A percentile compares a stretch with the other conserved stretches of the same genome.
phyloP scores from a whole-genome alignment of 2,797 vertebrate species.

The Molossus molossus region DNA sequence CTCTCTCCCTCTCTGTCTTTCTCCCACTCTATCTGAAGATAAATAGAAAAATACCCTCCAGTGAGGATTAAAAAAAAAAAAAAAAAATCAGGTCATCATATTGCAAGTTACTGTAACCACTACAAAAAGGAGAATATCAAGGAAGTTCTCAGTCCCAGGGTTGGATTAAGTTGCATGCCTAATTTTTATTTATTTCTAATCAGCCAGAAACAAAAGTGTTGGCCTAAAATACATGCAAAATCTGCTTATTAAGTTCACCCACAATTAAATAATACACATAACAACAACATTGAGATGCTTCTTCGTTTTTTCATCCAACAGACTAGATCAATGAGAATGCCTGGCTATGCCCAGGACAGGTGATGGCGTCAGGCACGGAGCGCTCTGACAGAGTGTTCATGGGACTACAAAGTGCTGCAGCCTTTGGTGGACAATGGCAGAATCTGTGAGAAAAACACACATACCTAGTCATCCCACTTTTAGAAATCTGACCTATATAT shows the following conservation, averaged over 20 bases:
- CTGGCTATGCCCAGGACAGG: neutral
- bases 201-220: constrained; percentile 45
- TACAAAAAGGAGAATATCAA: neutral
- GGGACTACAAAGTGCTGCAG: neutral
- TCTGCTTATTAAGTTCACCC: neutral
- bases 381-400: no score
- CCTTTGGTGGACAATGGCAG: neutral
- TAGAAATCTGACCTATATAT: constrained; percentile 6
- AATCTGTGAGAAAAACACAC: neutral
- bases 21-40: no score
- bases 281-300: neutral
- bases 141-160: neutral
- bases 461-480: neutral
- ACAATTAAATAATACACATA: constrained; percentile 42
- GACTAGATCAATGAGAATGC: neutral
- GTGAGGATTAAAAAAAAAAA: no score
- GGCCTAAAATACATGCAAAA: neutral
- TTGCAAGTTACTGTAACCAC: neutral
- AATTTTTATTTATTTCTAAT: neutral
- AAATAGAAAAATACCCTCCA: no score
- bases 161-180: neutral
- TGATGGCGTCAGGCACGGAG: accelerated
- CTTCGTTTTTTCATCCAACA: neutral
- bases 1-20: no score
- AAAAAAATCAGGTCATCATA: neutral